Evolutionary conservation across 2,797 vertebrate species (phyloP).

Genomic region (Spondyliosoma cantharus): DNA sequence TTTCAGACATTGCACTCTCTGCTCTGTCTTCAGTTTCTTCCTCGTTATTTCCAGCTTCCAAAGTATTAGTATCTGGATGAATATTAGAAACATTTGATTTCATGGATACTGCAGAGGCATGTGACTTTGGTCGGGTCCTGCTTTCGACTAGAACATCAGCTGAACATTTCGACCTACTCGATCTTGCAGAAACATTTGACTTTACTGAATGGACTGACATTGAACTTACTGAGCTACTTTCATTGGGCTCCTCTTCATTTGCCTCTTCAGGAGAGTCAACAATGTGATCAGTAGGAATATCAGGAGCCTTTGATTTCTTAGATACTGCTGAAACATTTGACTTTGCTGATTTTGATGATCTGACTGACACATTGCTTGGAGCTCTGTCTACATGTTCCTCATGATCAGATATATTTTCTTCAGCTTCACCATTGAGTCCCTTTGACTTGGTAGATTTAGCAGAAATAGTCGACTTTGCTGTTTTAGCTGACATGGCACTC

Average conservation of each 20-base stretch:
- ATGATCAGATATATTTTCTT: conserved; percentile 12
- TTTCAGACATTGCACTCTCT: conserved; percentile 58
- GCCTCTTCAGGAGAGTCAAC: conserved; percentile 14
- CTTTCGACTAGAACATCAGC: conserved; percentile 26
- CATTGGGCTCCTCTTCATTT: conserved; percentile 40
- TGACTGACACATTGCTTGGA: conserved; percentile 50
- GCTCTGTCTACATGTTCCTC: conserved; percentile 29
- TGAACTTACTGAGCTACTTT: conserved; percentile 66
- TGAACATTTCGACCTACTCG: conserved; percentile 43
- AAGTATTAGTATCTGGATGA: conserved; percentile 4
- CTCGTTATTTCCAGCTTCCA: background rate
- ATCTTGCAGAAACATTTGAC: conserved; percentile 59
- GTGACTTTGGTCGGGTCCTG: conserved; percentile 52
- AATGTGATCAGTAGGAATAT: conserved; percentile 5
- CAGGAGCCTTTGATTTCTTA: conserved; percentile 51
- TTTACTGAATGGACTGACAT: conserved; percentile 56
- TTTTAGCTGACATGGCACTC: conserved; percentile 2
- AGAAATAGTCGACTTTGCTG: conserved; percentile 55
- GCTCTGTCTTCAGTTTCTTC: conserved; percentile 52
- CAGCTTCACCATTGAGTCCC: background rate
- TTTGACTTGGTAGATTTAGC: conserved; percentile 52
- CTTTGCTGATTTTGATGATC: conserved; percentile 44
- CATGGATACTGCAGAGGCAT: conserved; percentile 36
- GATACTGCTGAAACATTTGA: conserved; percentile 59
- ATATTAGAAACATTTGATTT: conserved; percentile 38